Evolutionary conservation across 2,888 invertebrate species (phyloP).

Genomic region (Drosophila antonietae): DNA sequence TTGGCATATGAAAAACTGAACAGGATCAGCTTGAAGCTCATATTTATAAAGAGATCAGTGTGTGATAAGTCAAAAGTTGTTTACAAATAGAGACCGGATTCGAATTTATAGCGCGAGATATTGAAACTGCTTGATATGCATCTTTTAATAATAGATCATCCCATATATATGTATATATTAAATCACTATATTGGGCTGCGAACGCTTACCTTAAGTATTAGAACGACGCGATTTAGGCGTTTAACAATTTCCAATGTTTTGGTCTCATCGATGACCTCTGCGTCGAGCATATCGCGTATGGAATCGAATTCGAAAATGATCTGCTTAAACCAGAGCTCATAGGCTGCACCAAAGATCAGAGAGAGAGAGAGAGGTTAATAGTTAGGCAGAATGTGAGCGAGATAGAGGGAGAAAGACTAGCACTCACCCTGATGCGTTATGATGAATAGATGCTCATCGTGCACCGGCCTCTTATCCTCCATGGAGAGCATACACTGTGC

Average conservation of each 20-base stretch:
- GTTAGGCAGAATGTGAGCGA: not conserved
- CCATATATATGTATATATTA: not conserved
- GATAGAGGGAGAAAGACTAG: not conserved
- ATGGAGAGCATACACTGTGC: constrained; percentile 93
- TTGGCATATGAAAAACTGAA: no score
- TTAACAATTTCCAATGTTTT: constrained; percentile 97
- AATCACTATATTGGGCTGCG: not conserved
- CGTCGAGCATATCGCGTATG: constrained; percentile 91
- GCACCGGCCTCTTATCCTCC: constrained; percentile 90
- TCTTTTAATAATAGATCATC: not conserved
- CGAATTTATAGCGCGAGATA: no score
- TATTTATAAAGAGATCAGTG: no score
- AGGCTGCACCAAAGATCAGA: constrained; percentile 87
- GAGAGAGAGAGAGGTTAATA: not conserved
- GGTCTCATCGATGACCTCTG: constrained; percentile 92
- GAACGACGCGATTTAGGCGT: constrained; percentile 94
- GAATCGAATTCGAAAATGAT: constrained; percentile 98
- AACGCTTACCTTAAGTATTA: constrained; percentile 92
- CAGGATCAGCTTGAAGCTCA: no score
- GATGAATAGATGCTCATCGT: constrained; percentile 99
- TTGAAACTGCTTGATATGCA: not conserved
- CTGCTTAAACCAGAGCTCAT: constrained; percentile 99
- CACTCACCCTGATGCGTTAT: constrained; percentile 96
- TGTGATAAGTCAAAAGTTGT: no score
- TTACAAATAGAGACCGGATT: no score